A percentile compares a stretch with the other conserved stretches of the same genome.
Conservation (phyloP, 1,140 invertebrate species). For the Drosophila ercepeae region DNA sequence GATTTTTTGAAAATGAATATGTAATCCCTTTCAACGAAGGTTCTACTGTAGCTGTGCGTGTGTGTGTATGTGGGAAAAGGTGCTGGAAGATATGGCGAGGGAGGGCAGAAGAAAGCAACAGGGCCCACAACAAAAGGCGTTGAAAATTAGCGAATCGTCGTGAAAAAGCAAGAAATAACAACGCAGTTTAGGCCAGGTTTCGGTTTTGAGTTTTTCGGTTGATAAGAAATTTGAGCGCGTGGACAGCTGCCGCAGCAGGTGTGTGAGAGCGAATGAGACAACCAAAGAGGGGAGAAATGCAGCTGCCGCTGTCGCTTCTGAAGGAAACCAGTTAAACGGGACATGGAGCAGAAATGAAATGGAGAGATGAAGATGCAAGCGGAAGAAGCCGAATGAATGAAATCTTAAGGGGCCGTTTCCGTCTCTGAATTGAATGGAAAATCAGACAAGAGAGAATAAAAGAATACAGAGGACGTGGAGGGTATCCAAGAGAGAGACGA, state of each 20-base stretch:
- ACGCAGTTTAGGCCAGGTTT: constrained; percentile 53
- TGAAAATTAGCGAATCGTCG: constrained; percentile 37
- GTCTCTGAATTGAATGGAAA: constrained; percentile 53
- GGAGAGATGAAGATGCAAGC: constrained; percentile 28
- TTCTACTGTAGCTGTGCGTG: constrained; percentile 5
- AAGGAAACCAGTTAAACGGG: constrained; percentile 74
- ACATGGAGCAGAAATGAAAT: constrained; percentile 31
- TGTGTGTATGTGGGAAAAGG: constrained; percentile 20
- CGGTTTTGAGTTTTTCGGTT: constrained; percentile 32
- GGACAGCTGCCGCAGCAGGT: constrained; percentile 72
- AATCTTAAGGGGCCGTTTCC: constrained; percentile 44
- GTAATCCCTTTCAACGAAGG: too few relatives aligned
- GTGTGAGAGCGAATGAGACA: constrained; percentile 28
- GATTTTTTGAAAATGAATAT: too few relatives aligned
- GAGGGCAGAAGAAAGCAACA: constrained; percentile 31
- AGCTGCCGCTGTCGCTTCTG: constrained; percentile 21
- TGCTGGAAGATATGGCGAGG: not conserved
- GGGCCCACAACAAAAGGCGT: constrained; percentile 35
- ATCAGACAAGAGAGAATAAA: constrained; percentile 17
- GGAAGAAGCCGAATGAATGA: constrained; percentile 39
- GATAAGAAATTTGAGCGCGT: constrained; percentile 71
- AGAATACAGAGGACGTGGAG: constrained; percentile 1
- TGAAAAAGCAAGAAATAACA: constrained; percentile 35
- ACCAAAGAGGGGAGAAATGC: constrained; percentile 8
- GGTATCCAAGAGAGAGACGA: not conserved